Base-by-base conservation (phyloP, 2,888 invertebrate genomes). In the Lamproptera curius region DNA sequence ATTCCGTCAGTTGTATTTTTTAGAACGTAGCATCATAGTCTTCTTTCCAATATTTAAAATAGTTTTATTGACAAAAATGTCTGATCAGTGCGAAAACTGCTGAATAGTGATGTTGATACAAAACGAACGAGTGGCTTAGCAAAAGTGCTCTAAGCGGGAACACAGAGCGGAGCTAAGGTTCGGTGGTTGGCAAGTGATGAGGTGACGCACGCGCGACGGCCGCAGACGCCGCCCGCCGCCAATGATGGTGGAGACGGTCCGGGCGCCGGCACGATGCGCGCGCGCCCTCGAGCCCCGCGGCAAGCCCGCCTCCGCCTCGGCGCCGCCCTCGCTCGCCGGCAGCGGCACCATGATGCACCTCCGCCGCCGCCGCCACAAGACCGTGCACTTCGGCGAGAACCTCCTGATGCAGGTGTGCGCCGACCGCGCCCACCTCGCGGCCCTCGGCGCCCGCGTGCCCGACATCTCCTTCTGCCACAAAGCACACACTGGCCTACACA, bases 361-460 rank as follows among this genome's bases (percentile, higher is more conserved):
- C 51, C 91, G 93, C 44, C 90, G 93, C 49, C 90, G 93, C 46
- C 90, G 93, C 50, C 93, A 93, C 81, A 93, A 93, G 78, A 93
- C 93, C 41, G 93, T 94, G 42, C 93, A 93, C 76, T 94, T 94
- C 70, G 93, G 93, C 50, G 93, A 93, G 70, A 93, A 93, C 73
- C 88, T 93, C 17, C 75, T 93, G 58, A 90, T 93, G 76, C 93
- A 93, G 76, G 93, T 93, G 43, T 93, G 92, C 75, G 91, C 92
- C 55, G 93, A 93, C 76, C 90, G 92, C 48, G 91, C 87, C 13
- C 87, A 88, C 59, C 70, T 87, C 54, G 78, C 88, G 35, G 85
- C 87, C 36, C 76, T 88, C 45, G 88, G 89, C 35, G 87, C 88
- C 34, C 74, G 88, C 53, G 70, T 86, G 44, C 87, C 87, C 14